Evolutionary conservation across 35 echinoderm and acorn worm species (phyloP), one percentile per base, ranked within the genome.

Genomic region (Acanthaster planci): DNA sequence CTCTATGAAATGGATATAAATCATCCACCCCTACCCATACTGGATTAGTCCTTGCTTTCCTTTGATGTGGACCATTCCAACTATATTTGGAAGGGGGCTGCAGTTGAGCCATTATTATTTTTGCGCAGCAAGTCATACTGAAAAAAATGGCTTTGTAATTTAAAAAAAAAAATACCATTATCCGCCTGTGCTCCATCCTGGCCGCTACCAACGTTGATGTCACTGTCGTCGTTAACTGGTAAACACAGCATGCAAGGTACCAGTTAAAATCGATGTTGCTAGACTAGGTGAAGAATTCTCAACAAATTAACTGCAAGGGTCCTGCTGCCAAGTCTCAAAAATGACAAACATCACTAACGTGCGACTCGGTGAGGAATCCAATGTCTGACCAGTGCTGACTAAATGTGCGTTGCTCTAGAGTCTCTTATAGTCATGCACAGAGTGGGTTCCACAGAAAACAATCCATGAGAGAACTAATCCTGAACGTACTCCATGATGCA

Each of bases 171-270:
- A 72, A 72, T 72, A 72, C 64, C 64, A 72, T 72, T 72, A 34
- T 72, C 64, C 30, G 26, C 64, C 23, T 72, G 64, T 14, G 64
- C 2, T 72, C 19, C 23, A 26, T 72, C 26, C 23, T 72, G 64
- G 9, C 64, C 64, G 34, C 64, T 72, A 72, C 64, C 64, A 19
- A 72, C 30, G 64, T 72, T 72, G 64, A 72, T 29, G 34, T 72
- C 64, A 34, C 64, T 72, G 64, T 72, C 64, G 26, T 72, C 64
- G 64, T 23, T 34, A 72, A 72, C 64, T 72, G 64, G 64, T 72
- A 72, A 72, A 72, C 64, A 72, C 30, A 72, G 30, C 64, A 72
- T 72, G 64, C 64, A 72, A 72, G 30, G 64, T 35, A 72, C 64
- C 64, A 72, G 64, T 72, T 72, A 72, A 72, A 26, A 27, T 14